phyloP scores from a whole-genome alignment of 2,113 vertebrate genomes.

The Lontra canadensis region DNA sequence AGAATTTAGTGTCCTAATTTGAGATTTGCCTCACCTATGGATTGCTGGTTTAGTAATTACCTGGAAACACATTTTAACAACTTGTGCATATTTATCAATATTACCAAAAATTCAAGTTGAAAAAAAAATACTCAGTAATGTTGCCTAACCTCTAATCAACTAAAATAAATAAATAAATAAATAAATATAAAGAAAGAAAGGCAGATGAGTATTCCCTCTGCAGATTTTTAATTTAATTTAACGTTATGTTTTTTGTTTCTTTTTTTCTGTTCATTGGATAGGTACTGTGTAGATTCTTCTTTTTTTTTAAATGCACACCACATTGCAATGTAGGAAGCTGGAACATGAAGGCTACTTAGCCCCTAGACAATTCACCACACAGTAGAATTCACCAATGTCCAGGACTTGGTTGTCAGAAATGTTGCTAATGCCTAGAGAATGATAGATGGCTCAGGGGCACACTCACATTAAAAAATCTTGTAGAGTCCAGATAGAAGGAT shows the following conservation, averaged over 20 bases:
- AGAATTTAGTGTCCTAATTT: neutral
- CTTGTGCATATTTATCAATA: neutral
- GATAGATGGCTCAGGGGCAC: neutral
- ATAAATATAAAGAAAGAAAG: neutral
- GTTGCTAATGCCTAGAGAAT: neutral
- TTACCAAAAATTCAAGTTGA: neutral
- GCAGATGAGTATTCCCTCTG: neutral
- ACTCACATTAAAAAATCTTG: neutral
- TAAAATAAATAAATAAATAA: neutral
- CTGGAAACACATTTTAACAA: neutral
- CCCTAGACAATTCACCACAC: neutral
- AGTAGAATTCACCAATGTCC: neutral
- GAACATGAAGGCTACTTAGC: neutral
- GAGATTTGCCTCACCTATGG: neutral
- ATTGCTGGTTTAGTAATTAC: neutral
- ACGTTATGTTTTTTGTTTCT: neutral
- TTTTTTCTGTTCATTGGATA: neutral
- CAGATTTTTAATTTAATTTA: neutral
- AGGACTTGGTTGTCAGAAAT: slow-evolving; percentile 7
- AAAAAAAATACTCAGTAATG: neutral
- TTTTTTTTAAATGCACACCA: neutral
- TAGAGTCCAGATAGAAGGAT: neutral
- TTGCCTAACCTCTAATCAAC: neutral
- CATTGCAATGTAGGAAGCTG: neutral
- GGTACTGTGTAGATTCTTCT: neutral